Base-by-base conservation (phyloP, 2,888 invertebrate species). In the Nasonovia ribisnigri region DNA sequence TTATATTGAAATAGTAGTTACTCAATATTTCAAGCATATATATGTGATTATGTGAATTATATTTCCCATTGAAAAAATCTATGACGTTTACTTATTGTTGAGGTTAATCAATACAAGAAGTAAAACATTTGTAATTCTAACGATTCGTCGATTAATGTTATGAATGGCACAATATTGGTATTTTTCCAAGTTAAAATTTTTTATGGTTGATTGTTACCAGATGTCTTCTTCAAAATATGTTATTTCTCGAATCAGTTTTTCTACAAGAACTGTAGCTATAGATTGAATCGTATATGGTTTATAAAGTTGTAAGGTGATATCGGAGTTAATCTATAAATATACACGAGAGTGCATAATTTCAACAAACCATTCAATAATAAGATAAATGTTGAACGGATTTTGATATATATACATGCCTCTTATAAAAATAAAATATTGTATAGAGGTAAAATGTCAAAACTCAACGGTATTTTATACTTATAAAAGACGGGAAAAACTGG, bases 381-480 rank as follows among this genome's bases (percentile, higher is more conserved):
- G n/a, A 67, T 36, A 36, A 77, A 46, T n/a, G 36, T 29, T 26
- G 5, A 77, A 90, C n/a, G 48, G 26, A 77, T 77, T 48, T 67
- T 67, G 60, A 60, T n/a, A 29, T 11, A 60, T 60, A 46, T 46
- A 46, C 11, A 46, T 77, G 5, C 43, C 84, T 43, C 54, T 16
- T 29, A 42, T n/a, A 48, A 57, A 48, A 90, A 90, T 67, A 67
- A 90, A 90, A 90, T 67, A 90, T 67, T 48, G 46, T 67, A 67
- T 36, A n/a, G 20, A 43, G 57, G 54, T 87, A 84, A 91, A 91
- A 54, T 48, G 84, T 91, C 90, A 84, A 90, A 48, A 84, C 42
- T 84, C 77, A 36, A 90, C 90, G 77, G 36, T n/a, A n/a, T 91
- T 60, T 54, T 36, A 13, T 54, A 42, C 26, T 51, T 29, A 42